Percentiles rank a stretch among this genome's conserved stretches.
Conservation (phyloP, 2,113 vertebrate species). For the Microcebus griseorufus region DNA sequence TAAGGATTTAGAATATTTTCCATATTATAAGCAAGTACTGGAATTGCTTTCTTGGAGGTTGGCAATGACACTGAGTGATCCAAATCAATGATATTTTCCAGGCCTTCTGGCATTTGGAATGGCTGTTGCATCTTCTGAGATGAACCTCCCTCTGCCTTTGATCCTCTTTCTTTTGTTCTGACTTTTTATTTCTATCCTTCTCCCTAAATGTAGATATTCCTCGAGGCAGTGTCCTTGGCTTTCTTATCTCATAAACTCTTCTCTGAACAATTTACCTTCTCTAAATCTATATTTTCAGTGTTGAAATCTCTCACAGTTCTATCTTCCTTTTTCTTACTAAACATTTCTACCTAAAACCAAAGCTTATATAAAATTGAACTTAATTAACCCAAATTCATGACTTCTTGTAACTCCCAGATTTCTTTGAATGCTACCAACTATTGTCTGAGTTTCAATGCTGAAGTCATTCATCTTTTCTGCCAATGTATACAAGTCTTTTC, state of each 20-base stretch:
- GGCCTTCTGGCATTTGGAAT: background rate
- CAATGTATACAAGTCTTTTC: background rate
- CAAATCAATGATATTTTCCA: background rate
- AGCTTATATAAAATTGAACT: background rate
- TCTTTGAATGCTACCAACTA: background rate
- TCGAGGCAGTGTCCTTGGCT: background rate
- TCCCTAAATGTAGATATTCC: background rate
- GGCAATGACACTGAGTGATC: background rate
- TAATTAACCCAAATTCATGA: background rate
- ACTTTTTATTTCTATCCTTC: background rate
- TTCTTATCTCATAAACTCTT: background rate
- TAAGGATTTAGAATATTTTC: background rate
- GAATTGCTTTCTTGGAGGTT: background rate
- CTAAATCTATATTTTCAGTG: background rate
- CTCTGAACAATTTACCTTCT: background rate
- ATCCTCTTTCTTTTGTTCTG: background rate
- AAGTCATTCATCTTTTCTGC: background rate
- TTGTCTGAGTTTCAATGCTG: background rate
- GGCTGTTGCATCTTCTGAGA: background rate
- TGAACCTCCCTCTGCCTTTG: background rate
- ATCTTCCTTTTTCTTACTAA: background rate
- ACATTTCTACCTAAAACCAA: background rate
- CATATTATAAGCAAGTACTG: background rate
- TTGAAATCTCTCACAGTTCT: background rate
- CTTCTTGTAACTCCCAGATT: background rate